Evolutionary conservation across 2,113 vertebrate species (phyloP).

Genomic region (Isurus oxyrinchus): DNA sequence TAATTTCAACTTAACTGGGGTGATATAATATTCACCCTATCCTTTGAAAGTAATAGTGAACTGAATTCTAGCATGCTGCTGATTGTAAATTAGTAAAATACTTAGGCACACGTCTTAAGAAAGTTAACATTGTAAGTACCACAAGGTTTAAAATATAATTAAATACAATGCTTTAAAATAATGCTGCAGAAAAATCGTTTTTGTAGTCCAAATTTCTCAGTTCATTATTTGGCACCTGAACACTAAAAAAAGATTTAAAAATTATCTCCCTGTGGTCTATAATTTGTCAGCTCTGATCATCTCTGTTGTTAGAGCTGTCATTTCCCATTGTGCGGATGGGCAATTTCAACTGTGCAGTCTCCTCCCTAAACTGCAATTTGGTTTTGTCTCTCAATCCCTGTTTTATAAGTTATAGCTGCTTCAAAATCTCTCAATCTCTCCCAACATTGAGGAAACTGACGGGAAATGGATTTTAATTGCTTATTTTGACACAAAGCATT

Average conservation of each 20-base stretch:
- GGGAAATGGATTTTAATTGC: not conserved
- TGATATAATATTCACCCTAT: not conserved
- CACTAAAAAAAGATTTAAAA: not conserved
- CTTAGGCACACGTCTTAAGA: not conserved
- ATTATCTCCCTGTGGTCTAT: not conserved
- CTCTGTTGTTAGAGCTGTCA: not conserved
- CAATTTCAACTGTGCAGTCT: not conserved
- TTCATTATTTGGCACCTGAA: not conserved
- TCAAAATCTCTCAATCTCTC: not conserved
- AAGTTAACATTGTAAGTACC: not conserved
- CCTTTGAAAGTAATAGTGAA: not conserved
- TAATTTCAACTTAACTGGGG: not conserved
- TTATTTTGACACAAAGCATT: not conserved
- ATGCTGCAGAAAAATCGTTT: not conserved
- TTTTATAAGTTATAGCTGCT: not conserved
- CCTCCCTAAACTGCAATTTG: not conserved
- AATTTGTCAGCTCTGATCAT: not conserved
- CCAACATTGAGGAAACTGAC: not conserved
- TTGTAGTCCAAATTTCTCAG: not conserved
- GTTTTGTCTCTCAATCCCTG: not conserved
- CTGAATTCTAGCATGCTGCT: not conserved
- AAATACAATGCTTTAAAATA: not conserved
- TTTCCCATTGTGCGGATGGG: not conserved
- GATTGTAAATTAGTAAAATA: too few species aligned
- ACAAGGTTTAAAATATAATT: too few species aligned